Evolutionary conservation across 2,797 vertebrate genomes (phyloP), one percentile per base, ranked within the genome.

Genomic region (Danio jaintianensis): DNA sequence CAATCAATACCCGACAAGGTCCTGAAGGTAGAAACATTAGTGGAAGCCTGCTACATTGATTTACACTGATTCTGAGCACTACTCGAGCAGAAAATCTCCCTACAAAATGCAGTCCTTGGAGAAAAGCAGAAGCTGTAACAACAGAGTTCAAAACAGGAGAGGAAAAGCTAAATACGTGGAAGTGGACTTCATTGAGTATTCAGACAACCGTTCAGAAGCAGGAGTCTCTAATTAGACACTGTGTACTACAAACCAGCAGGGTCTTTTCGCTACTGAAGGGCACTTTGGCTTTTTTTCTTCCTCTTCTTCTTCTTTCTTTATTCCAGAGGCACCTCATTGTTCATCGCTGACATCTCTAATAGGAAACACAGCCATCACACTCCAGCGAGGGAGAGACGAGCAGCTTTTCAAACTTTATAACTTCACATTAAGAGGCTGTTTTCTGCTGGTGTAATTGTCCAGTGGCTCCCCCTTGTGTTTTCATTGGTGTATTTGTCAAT

Each of bases 1-100:
- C 78, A 87, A 93, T 93, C 93, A 91, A 94, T 93, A 92, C 89
- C 67, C 84, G 79, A 86, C 91, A 90, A 86, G 85, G 86, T 91
- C 88, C 89, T 82, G 79, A 59, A 87, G 89, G 89, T 85, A 82
- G 89, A 85, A 86, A 80, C 84, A 73, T 87, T 84, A 86, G 81
- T 56, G 83, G 84, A 84, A 86, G 85, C 87, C 88, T 90, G 92
- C 89, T 92, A 92, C 92, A 93, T 91, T 90, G 91, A 94, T 93
- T 92, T 91, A 87, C 91, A 90, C 91, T 88, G 91, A 92, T 91
- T 91, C 91, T 86, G 89, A 88, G 90, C 84, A 59, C 86, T 89
- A 88, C 84, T 90, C 90, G 83, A 89, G 52, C 86, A 80, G 86
- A 78, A 91, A 93, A 93, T 88, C 80, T 86, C 84, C 86, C 85